phyloP scores from a whole-genome alignment of 2,888 invertebrate species.

The Zelleria hepariella region DNA sequence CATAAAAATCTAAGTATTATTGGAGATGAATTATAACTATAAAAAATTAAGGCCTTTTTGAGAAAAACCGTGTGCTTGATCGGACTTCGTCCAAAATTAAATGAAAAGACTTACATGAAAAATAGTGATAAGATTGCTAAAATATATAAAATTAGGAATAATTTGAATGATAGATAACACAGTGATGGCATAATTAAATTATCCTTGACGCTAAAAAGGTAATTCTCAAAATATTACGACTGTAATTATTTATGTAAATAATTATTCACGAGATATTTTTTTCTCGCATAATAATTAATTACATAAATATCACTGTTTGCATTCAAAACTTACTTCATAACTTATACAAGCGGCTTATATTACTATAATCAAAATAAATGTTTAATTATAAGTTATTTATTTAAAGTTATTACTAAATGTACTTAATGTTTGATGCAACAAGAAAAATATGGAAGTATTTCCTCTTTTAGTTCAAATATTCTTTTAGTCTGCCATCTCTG shows the following conservation, averaged over 20 bases:
- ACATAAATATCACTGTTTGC: background rate
- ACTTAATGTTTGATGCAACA: background rate
- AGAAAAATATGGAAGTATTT: background rate
- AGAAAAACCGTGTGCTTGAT: conserved; percentile 54
- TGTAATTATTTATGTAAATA: background rate
- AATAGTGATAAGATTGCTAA: conserved; percentile 12
- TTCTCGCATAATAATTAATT: background rate
- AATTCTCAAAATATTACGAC: background rate
- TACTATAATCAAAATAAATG: background rate
- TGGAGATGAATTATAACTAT: conserved; percentile 4
- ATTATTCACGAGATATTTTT: background rate
- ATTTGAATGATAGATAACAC: background rate
- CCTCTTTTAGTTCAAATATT: no score
- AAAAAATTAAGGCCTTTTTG: conserved; percentile 49
- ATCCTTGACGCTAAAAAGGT: background rate
- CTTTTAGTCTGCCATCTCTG: no score
- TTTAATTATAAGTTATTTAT: background rate
- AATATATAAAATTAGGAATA: background rate
- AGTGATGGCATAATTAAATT: background rate
- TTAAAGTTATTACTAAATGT: background rate
- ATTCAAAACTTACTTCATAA: background rate
- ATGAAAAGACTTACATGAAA: conserved; percentile 52
- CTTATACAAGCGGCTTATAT: background rate
- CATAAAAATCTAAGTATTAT: background rate
- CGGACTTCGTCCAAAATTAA: conserved; percentile 55